Percentiles rank a stretch among this genome's conserved stretches.
These are phyloP conservation scores for Heliconius ismenius DNA, from an alignment of 2,888 invertebrate genomes.

Conservation along the genomic window DNA sequence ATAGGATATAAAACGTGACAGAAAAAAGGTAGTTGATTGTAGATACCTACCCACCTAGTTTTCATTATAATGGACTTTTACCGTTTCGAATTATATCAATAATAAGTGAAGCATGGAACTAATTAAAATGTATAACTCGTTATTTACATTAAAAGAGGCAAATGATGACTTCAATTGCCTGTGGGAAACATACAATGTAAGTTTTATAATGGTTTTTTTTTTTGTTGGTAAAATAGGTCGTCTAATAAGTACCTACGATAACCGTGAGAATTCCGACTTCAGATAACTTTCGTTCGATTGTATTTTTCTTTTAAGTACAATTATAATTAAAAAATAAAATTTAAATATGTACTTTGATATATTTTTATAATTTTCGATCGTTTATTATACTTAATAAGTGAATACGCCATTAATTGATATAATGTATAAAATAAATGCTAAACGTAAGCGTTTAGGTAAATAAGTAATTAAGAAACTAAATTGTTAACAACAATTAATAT, in stretches of 20 bases:
- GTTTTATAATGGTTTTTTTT: not conserved
- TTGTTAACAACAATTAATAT: not conserved
- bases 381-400: too few relatives aligned
- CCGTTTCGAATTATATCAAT: conserved; percentile 11
- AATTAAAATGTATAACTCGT: conserved; percentile 10
- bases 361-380: too few relatives aligned
- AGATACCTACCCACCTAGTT: conserved; percentile 23
- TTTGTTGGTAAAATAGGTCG: not conserved
- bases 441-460: too few relatives aligned
- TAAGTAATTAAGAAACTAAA: too few relatives aligned
- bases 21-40: conserved; percentile 26
- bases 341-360: not conserved
- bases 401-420: too few relatives aligned
- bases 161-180: not conserved
- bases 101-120: conserved; percentile 13
- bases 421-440: too few relatives aligned
- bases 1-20: conserved; percentile 24
- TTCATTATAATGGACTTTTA: conserved; percentile 23
- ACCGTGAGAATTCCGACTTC: not conserved
- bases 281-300: not conserved
- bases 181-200: not conserved
- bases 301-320: not conserved
- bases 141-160: not conserved
- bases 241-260: not conserved
- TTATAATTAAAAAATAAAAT: not conserved